Evolutionary conservation across 2,797 vertebrate genomes (phyloP).

Genomic region (Halcyon leucocephala): DNA sequence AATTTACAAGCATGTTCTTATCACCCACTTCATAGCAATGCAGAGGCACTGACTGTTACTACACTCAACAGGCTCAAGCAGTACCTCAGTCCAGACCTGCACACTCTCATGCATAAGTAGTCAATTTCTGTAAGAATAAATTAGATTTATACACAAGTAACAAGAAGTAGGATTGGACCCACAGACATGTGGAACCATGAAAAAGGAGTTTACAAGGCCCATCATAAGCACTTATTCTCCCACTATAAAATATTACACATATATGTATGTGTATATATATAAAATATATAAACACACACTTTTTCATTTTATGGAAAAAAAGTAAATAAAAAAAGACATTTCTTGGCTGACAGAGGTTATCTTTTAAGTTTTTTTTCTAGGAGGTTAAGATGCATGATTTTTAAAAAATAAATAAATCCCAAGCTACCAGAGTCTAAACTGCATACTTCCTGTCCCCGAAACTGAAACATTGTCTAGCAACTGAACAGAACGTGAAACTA

Average conservation of each 20-base stretch:
- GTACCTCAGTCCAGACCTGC: background rate
- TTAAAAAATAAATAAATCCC: background rate
- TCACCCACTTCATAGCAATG: fast-evolving
- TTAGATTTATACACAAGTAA: background rate
- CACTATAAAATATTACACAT: background rate
- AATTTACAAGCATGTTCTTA: background rate
- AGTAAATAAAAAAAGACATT: background rate
- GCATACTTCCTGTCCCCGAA: background rate
- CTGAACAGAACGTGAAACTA: background rate
- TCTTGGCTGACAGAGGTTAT: background rate
- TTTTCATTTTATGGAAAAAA: background rate
- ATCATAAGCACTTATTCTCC: background rate
- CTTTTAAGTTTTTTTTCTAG: background rate
- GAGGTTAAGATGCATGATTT: background rate
- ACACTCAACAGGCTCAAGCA: background rate
- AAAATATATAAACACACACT: background rate
- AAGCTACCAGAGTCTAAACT: background rate
- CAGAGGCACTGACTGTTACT: background rate
- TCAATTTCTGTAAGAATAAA: background rate
- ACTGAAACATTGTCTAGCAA: background rate
- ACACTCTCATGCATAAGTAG: background rate
- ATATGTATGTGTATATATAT: no score
- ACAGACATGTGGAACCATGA: background rate
- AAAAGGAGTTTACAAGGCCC: background rate
- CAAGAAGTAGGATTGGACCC: background rate